Percentiles rank a stretch among this genome's conserved stretches.
phyloP scores from a whole-genome alignment of 30 jellyfish, hydroid and myxozoan species.

The Haliclystus octoradiatus region DNA sequence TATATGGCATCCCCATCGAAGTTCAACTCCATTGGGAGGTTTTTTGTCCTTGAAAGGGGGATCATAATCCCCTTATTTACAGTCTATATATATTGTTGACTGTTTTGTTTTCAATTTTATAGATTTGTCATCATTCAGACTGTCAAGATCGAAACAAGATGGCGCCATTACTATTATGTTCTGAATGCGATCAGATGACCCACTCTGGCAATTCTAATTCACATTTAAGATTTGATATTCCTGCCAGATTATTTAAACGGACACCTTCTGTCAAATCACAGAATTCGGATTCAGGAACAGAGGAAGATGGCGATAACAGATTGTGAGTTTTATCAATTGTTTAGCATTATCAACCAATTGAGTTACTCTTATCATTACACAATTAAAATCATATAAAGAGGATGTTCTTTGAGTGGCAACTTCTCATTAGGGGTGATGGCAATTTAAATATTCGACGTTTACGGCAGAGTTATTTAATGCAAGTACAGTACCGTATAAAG shows the following conservation, averaged over 20 bases:
- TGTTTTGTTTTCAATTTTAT: not conserved
- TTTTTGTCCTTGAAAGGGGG: too few species aligned
- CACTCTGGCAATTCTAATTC: slow-evolving; percentile 41
- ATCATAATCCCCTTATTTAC: too few species aligned
- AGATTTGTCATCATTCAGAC: slow-evolving; percentile 84
- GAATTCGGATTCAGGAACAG: slow-evolving; percentile 84
- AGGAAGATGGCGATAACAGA: slow-evolving; percentile 49
- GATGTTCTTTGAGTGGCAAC: too few species aligned
- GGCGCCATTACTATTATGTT: slow-evolving; percentile 61
- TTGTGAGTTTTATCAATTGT: not conserved
- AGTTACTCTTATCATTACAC: too few species aligned
- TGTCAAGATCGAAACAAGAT: slow-evolving; percentile 68
- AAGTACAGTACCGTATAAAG: too few species aligned
- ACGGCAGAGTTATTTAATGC: not conserved
- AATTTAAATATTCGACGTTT: not conserved
- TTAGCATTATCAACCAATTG: too few species aligned
- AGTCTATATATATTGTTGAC: too few species aligned
- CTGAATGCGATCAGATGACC: slow-evolving; percentile 49
- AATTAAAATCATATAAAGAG: too few species aligned
- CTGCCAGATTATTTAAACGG: slow-evolving; percentile 37
- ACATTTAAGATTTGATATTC: slow-evolving; percentile 72
- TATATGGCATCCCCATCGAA: too few species aligned
- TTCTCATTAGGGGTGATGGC: too few species aligned
- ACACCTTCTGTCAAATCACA: slow-evolving; percentile 57
- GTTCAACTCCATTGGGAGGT: too few species aligned